Evolutionary conservation across 2,113 vertebrate genomes (phyloP).

Genomic region (Pseudonaja textilis): DNA sequence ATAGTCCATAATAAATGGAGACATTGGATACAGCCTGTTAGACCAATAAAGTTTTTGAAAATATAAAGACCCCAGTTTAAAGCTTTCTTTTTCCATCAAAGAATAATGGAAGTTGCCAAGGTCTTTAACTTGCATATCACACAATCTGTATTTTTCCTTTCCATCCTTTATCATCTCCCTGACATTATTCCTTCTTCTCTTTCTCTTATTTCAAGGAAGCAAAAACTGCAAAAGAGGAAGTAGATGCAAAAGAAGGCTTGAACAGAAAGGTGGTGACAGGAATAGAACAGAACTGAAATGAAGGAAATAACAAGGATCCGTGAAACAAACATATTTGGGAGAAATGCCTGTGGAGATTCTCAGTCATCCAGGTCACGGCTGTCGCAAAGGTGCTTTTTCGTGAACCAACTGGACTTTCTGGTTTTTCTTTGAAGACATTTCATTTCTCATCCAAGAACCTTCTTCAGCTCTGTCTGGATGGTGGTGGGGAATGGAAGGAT

Average conservation of each 20-base stretch:
- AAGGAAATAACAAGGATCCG: not conserved
- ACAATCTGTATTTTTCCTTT: not conserved
- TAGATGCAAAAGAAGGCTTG: not conserved
- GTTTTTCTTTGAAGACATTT: too few relatives aligned
- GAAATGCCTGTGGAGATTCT: not conserved
- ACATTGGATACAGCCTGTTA: not conserved
- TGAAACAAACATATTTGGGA: not conserved
- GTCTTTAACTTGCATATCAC: not conserved
- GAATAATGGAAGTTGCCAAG: slow-evolving; percentile 2
- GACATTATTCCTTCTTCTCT: slow-evolving; percentile 11
- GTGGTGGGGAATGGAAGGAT: too few relatives aligned
- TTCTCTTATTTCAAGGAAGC: slow-evolving; percentile 21
- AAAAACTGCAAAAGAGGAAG: not conserved
- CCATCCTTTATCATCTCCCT: slow-evolving; percentile 14
- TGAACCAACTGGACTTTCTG: too few relatives aligned
- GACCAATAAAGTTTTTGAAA: not conserved
- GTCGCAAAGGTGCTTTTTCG: too few relatives aligned
- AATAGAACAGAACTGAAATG: slow-evolving; percentile 22
- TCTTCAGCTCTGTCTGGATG: too few relatives aligned
- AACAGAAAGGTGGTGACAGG: not conserved
- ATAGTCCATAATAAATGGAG: not conserved
- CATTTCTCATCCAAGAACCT: too few relatives aligned
- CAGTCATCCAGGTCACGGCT: too few relatives aligned
- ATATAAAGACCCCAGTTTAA: slow-evolving; percentile 14
- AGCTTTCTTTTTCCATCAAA: not conserved